Evolutionary conservation across 1,140 invertebrate genomes (phyloP), one percentile per base, ranked within the genome.

Genomic region (Drosophila trapezifrons): DNA sequence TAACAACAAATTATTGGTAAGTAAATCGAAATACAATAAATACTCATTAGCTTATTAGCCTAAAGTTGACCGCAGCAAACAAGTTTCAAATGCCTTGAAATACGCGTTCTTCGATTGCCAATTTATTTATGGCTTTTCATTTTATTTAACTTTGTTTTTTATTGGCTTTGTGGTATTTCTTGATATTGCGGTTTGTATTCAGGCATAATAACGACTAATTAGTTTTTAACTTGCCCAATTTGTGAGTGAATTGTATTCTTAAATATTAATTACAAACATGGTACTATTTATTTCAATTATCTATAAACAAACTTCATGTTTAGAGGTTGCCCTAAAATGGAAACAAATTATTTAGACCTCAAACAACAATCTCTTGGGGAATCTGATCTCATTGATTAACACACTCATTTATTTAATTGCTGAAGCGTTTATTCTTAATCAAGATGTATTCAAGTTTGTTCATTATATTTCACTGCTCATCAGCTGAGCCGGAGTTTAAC

Each of bases 81-180:
- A 62, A 69, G 47, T 64, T 58, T 63, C 13, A 57, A 67, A 65
- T 66, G 12, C 63, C 63, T 46, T 57, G 62, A 46, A 46, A 35
- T 56, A 27, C 10, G 12, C 8, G 18, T 37, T 38, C 56, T 43
- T 52, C 13, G 27, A 51, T 75, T 58, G 56, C 22, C 59, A 59
- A 76, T 72, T 80, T 74, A 63, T 83, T 79, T 46, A 81, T 84
- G 49, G 27, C 38, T 86, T 70, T 76, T 67, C 22, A 29, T 58
- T 55, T 56, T 54, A 35, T 18, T 29, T 29, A 65, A 65, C n/a
- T 47, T 70, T 64, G 17, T 27, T 20, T 63, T 80, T 64, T 49
- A 60, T 51, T 12, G 46, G 51, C 10, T 65, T 66, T 66, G 60
- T 46, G 60, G 73, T 55, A 17, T 46, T 70, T 29, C 22, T 57